Evolutionary conservation across 2,888 invertebrate genomes (phyloP).

Genomic region (Rotaria socialis): DNA sequence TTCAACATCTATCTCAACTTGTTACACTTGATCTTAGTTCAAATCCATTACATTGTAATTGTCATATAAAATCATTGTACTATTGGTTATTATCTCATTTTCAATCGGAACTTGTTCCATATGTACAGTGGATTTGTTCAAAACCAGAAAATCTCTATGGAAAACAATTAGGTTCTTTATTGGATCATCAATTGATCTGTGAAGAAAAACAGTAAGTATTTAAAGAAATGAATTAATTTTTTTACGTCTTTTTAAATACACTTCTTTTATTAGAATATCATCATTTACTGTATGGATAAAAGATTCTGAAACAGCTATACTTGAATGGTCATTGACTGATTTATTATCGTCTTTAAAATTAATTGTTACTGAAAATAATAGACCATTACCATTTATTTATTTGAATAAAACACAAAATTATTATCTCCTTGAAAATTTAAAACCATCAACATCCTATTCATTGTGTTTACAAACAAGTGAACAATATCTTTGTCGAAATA

Average conservation of each 20-base stretch:
- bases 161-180: background rate
- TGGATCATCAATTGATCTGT: background rate
- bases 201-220: background rate
- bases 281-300: background rate
- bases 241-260: no score
- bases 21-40: constrained; percentile 30
- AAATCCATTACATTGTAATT: constrained; percentile 16
- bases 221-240: background rate
- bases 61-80: constrained; percentile 2
- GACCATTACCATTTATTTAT: background rate
- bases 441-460: background rate
- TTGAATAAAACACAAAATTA: constrained; percentile 14
- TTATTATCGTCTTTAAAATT: background rate
- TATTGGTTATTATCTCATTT: constrained; percentile 22
- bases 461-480: background rate
- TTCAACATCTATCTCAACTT: background rate
- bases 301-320: background rate
- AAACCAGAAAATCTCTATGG: background rate
- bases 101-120: constrained; percentile 10
- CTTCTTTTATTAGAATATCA: background rate
- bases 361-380: constrained; percentile 5
- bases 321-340: background rate
- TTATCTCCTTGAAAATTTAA: constrained; percentile 13
- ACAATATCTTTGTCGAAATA: background rate
- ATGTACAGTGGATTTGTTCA: constrained; percentile 18